Evolutionary conservation across 2,888 invertebrate species (phyloP).

Genomic region (Cephus pulcher): DNA sequence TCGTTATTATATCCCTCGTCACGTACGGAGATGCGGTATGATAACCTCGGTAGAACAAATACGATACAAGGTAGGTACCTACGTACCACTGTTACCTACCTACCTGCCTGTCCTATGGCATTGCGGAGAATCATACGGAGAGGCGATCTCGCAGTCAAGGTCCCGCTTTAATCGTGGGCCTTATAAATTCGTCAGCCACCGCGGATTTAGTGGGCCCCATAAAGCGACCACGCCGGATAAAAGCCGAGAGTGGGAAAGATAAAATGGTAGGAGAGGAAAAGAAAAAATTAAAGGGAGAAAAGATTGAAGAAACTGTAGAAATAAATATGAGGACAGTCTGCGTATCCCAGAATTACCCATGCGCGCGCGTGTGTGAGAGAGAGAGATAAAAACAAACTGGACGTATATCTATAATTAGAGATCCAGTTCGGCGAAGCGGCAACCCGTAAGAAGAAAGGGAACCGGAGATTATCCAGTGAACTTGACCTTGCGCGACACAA

Average conservation of each 20-base stretch:
- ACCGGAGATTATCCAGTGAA: slow-evolving; percentile 6
- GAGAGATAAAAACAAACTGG: no score
- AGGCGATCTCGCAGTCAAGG: slow-evolving; percentile 1
- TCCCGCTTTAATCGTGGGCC: slow-evolving; percentile 1
- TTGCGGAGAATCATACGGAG: not conserved
- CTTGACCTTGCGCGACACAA: slow-evolving; percentile 2
- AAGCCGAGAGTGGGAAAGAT: no score
- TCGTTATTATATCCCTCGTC: slow-evolving; percentile 55
- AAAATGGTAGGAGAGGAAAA: no score
- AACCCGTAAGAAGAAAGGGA: no score
- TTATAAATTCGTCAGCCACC: slow-evolving; percentile 2
- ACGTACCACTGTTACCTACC: slow-evolving; percentile 33
- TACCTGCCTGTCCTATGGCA: no score
- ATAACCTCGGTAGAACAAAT: slow-evolving; percentile 55
- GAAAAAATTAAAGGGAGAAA: no score
- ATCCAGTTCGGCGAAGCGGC: slow-evolving; percentile 1
- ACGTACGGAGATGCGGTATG: slow-evolving; percentile 54
- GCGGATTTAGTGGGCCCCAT: slow-evolving; percentile 3
- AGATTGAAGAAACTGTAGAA: no score
- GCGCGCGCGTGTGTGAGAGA: no score
- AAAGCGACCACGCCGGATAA: no score
- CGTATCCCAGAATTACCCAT: no score
- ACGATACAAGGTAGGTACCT: slow-evolving; percentile 42
- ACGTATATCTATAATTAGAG: slow-evolving; percentile 3
- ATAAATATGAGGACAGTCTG: no score